These are phyloP conservation scores for Betta splendens DNA, from an alignment of 2,797 vertebrate genomes.

Conservation along the genomic window DNA sequence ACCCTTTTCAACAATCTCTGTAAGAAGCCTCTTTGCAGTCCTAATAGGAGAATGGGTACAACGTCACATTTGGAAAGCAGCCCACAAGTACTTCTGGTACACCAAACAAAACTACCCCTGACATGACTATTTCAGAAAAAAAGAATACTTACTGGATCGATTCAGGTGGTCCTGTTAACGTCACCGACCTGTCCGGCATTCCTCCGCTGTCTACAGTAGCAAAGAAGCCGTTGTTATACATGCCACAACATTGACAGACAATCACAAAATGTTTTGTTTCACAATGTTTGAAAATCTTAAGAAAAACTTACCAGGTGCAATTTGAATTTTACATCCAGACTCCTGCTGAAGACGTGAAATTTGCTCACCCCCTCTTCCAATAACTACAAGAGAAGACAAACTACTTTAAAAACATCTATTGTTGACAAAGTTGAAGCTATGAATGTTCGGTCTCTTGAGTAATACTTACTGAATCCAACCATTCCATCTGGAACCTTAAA, in stretches of 20 bases:
- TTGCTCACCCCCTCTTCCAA: slow-evolving; percentile 98
- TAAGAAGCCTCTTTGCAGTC: slow-evolving; percentile 91
- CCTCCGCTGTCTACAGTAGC: slow-evolving; percentile 92
- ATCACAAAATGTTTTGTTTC: not conserved
- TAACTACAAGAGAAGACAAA: slow-evolving; percentile 79
- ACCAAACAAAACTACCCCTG: not conserved
- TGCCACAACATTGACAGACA: not conserved
- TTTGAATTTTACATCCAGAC: slow-evolving; percentile 99
- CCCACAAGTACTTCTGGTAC: too few relatives aligned
- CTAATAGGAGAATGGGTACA: slow-evolving; percentile 71
- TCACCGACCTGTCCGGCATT: slow-evolving; percentile 95
- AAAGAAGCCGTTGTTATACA: not conserved
- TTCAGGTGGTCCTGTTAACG: slow-evolving; percentile 93
- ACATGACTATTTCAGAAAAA: not conserved
- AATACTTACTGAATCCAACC: slow-evolving; percentile 99
- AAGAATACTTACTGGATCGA: slow-evolving; percentile 90
- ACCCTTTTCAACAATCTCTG: slow-evolving; percentile 98
- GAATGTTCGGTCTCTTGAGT: fast-evolving
- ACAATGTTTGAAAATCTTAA: too few relatives aligned
- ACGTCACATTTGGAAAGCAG: too few relatives aligned
- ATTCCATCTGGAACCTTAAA: slow-evolving; percentile 99
- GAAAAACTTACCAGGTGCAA: slow-evolving; percentile 89
- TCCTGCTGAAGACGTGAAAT: slow-evolving; percentile 98
- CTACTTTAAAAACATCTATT: fast-evolving
- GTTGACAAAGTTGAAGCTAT: fast-evolving